Evolutionary conservation across 2,797 vertebrate species (phyloP), one percentile per base, ranked within the genome.

Genomic region (Molossus alvarezi): DNA sequence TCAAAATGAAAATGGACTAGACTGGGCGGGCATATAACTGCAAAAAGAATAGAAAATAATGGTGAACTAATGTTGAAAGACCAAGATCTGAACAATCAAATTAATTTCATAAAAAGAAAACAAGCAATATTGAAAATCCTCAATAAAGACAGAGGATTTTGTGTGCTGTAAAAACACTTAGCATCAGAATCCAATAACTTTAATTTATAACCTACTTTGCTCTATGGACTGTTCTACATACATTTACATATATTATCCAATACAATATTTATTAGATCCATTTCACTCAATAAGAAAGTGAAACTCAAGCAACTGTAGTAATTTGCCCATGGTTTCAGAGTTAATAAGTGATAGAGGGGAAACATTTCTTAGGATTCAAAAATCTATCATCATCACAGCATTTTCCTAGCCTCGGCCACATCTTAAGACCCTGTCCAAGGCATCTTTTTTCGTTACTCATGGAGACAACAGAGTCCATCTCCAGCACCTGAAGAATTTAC

Each of bases 231-330:
- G 27, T 65, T 87, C 23, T 84, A 69, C 53, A 92, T 27, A 60
- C 2, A 79, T 95, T 80, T 58, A 77, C 23, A 62, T 57, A 55
- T 48, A 87, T 20, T 65, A 94, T 41, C 45, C 84, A 92, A 88
- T 58, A 83, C 67, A 67, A 81, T 41, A 69, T 94, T 90, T 88
- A 76, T 91, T 72, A 81, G 0, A 79, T 20, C 20, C 57, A 79
- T 69, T 88, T 82, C 9, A 95, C 51, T 96, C 72, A 88, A 11
- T 83, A 90, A 88, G 25, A 96, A 91, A 91, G 21, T 27, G 45
- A 93, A 33, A 21, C 55, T 91, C 57, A 55, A 65, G 21, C 21
- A 93, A 81, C 23, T 21, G 67, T 95, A 93, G 62, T n/a, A 71
- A 94, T 75, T 51, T 65, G 45, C 27, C 9, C 75, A 82, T 45